Conservation (phyloP, 2,888 invertebrate genomes). For the Octodonta nipae region DNA sequence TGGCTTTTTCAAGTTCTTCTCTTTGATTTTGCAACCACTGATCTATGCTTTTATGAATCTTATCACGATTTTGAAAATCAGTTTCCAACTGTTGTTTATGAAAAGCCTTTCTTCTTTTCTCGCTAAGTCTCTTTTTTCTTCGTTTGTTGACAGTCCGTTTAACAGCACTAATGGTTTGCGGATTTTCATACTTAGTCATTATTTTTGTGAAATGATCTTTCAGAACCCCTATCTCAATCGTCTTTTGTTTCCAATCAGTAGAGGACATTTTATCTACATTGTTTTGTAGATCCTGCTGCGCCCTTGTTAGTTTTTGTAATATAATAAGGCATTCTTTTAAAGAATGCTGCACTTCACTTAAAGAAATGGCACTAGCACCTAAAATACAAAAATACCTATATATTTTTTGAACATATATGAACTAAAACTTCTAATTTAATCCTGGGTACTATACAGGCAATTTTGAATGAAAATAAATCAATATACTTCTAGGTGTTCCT, state of each 20-base stretch:
- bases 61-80: constrained; percentile 28
- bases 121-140: constrained; percentile 35
- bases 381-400: constrained; percentile 3
- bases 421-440: constrained; percentile 3
- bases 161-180: constrained; percentile 33
- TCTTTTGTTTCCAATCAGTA: constrained; percentile 42
- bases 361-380: constrained; percentile 22
- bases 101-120: constrained; percentile 39
- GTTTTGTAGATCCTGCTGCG: constrained; percentile 35
- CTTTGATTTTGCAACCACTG: constrained; percentile 52
- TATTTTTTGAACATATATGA: background rate
- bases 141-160: constrained; percentile 37
- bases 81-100: constrained; percentile 32
- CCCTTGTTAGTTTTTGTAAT: constrained; percentile 29
- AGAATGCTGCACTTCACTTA: constrained; percentile 30
- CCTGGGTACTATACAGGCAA: too few species aligned
- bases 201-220: constrained; percentile 37
- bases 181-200: constrained; percentile 33
- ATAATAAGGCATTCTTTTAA: constrained; percentile 26
- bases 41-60: constrained; percentile 49
- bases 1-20: constrained; percentile 46
- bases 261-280: constrained; percentile 38
- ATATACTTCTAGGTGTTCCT: too few species aligned
- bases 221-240: constrained; percentile 38
- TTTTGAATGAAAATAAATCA: too few species aligned